These are phyloP conservation scores for Ischnura elegans DNA, from an alignment of 2,888 invertebrate genomes.

Conservation along the genomic window DNA sequence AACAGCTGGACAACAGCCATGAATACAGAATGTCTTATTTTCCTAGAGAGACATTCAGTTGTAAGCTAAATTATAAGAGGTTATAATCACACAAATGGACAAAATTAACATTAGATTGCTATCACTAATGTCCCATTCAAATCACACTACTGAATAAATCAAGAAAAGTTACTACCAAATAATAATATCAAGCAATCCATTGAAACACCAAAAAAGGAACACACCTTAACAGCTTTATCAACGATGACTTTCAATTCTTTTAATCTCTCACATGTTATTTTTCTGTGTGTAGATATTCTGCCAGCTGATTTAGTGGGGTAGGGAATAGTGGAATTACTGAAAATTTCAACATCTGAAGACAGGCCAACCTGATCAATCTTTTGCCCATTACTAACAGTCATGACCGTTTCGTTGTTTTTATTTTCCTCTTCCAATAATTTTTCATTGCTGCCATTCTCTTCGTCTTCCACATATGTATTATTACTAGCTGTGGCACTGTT, in stretches of 20 bases:
- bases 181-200: neutral
- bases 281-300: slow-evolving; percentile 45
- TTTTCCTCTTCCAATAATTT: neutral
- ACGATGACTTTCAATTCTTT: slow-evolving; percentile 71
- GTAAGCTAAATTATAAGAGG: too few relatives aligned
- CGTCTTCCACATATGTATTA: neutral
- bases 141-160: neutral
- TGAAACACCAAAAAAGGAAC: slow-evolving; percentile 25
- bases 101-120: neutral
- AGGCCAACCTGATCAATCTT: slow-evolving; percentile 44
- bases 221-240: slow-evolving; percentile 72
- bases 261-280: slow-evolving; percentile 71
- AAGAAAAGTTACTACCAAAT: neutral
- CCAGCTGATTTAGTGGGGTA: neutral
- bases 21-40: slow-evolving; percentile 74
- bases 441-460: slow-evolving; percentile 15
- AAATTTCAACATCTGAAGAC: slow-evolving; percentile 23
- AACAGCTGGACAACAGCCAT: slow-evolving; percentile 77
- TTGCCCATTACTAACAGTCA: neutral
- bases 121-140: neutral
- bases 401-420: neutral
- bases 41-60: too few relatives aligned
- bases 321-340: slow-evolving; percentile 15
- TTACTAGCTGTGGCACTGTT: neutral
- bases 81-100: too few relatives aligned